Base-by-base conservation (phyloP, 2,888 invertebrate species). In the Zygothrica quintamaculata region DNA sequence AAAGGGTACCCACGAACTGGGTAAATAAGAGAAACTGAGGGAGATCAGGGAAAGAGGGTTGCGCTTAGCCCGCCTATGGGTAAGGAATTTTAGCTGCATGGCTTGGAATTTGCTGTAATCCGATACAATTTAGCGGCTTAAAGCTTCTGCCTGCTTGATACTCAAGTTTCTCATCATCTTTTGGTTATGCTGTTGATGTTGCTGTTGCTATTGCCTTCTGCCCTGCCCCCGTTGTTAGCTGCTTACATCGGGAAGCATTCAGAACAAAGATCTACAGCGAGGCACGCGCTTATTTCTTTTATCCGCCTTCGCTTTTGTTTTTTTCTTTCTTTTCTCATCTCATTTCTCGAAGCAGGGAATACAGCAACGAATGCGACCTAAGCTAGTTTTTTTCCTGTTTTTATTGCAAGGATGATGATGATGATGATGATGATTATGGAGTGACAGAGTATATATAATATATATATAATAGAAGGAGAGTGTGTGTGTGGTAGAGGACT, bases 91-190 rank as follows among this genome's bases (percentile, higher is more conserved):
- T 53, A 75, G 77, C 85, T 79, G 65, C 81, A 74, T 78, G 74
- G 73, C 73, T 74, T 75, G 86, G 78, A 78, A 80, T 84, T 84
- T 85, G 70, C 77, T 80, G 84, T 84, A 84, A 84, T 86, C 87
- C 87, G 84, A 84, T 84, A 84, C 84, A 81, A 87, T 84, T 84
- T 86, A 84, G 84, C 75, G 81, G 84, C 84, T 84, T 84, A 84
- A 84, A 86, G 86, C 82, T 82, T 80, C 86, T 84, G 80, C 82
- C 77, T 86, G 86, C 84, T 69, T 75, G 86, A 84, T 76, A 82
- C 82, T 80, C 80, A 78, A 80, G 80, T 80, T 80, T 84, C 80
- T 71, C 80, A 84, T 80, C 80, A 80, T 81, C 74, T 76, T 80
- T 60, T 74, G 50, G 37, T 47, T 47, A 16, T 31, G 56, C 34